phyloP scores from a whole-genome alignment of 2,113 vertebrate genomes.

The Phoxinus phoxinus region DNA sequence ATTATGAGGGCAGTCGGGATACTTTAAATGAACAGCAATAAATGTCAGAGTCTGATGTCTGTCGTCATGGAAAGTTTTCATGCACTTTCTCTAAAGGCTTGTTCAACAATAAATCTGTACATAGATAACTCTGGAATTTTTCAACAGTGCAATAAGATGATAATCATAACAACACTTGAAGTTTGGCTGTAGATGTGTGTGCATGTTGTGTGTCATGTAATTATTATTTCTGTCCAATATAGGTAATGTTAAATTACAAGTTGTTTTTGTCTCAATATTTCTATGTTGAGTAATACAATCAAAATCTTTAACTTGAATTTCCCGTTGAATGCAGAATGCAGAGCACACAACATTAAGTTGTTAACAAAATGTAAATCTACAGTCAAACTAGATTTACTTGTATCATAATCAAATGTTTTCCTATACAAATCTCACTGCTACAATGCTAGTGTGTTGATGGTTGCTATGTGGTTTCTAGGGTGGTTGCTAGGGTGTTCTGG shows the following conservation, averaged over 20 bases:
- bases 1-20: not conserved
- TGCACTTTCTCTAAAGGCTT: not conserved
- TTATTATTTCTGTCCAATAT: slow-evolving; percentile 10
- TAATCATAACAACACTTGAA: slow-evolving; percentile 15
- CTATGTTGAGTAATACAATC: not conserved
- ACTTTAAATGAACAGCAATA: slow-evolving; percentile 9
- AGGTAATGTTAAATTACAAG: not conserved
- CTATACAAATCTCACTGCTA: not conserved
- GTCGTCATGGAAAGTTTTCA: slow-evolving; percentile 24
- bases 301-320: not conserved
- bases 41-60: not conserved
- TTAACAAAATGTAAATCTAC: no score
- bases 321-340: not conserved
- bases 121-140: slow-evolving; percentile 31
- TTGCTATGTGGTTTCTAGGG: not conserved
- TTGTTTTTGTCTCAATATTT: not conserved
- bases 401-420: no score
- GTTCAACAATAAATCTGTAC: slow-evolving; percentile 14
- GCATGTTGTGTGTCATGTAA: not conserved
- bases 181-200: slow-evolving; percentile 2
- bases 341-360: not conserved
- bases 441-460: not conserved
- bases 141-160: not conserved
- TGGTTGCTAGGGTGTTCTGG: not conserved
- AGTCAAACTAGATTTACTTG: not conserved